These are phyloP conservation scores for Gymnoscopelus braueri DNA, from an alignment of 2,797 vertebrate genomes.

Conservation along the genomic window DNA sequence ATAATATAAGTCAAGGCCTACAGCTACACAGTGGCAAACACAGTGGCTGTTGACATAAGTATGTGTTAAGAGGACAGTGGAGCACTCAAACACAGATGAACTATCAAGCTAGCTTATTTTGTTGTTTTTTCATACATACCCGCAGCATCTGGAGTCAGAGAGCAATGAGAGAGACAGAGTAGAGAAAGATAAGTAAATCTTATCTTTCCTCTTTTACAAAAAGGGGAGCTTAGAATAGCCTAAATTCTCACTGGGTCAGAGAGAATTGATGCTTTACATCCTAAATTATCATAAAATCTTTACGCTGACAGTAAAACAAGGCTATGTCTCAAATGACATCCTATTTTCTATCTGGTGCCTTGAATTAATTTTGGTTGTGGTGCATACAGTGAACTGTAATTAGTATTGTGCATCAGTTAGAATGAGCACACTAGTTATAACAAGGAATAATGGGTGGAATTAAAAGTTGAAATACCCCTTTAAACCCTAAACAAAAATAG, in stretches of 20 bases:
- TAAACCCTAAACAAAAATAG: too few species aligned
- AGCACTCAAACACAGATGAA: slow-evolving; percentile 50
- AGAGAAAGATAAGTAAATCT: slow-evolving; percentile 84
- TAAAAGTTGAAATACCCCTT: too few species aligned
- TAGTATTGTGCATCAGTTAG: neutral
- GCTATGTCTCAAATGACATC: slow-evolving; percentile 6
- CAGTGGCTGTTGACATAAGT: slow-evolving; percentile 37
- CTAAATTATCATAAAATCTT: neutral
- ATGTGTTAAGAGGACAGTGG: slow-evolving; percentile 23
- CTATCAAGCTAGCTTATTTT: slow-evolving; percentile 25
- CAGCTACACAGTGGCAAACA: slow-evolving; percentile 5
- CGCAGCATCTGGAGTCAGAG: slow-evolving; percentile 86
- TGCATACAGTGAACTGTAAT: neutral
- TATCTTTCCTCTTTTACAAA: slow-evolving; percentile 45
- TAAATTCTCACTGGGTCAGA: slow-evolving; percentile 10
- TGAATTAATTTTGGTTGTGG: neutral
- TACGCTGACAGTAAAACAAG: neutral
- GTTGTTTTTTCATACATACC: slow-evolving; percentile 85
- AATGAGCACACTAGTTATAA: neutral
- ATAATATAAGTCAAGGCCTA: neutral
- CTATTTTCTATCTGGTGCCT: neutral
- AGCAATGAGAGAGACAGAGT: slow-evolving; percentile 85
- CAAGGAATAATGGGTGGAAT: neutral
- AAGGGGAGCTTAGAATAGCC: neutral
- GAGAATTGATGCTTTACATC: neutral